A percentile compares a stretch with the other conserved stretches of the same genome.
Conservation (phyloP, 1,140 invertebrate genomes). For the Globodera rostochiensis region DNA sequence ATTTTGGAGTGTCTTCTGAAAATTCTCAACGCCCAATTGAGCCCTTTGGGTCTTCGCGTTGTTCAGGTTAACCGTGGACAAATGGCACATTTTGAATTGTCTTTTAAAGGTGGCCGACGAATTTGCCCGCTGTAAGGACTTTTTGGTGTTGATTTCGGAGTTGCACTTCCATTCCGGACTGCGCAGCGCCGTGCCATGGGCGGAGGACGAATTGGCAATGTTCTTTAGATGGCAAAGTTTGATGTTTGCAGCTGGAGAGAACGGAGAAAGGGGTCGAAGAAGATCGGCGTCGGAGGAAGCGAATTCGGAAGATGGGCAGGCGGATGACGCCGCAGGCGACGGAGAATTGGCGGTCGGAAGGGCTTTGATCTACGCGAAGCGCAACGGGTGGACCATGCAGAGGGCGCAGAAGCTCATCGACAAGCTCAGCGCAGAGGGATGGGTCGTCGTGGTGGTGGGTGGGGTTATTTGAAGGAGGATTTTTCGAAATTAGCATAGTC, state of each 20-base stretch:
- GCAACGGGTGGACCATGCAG: conserved; percentile 17
- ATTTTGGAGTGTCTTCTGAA: conserved; percentile 10
- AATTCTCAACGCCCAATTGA: conserved; percentile 22
- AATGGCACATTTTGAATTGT: background rate
- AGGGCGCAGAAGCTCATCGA: conserved; percentile 19
- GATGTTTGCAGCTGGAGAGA: conserved; percentile 14
- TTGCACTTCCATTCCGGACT: conserved; percentile 5
- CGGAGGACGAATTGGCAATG: conserved; percentile 28
- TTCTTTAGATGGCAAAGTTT: conserved; percentile 29
- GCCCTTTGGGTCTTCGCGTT: conserved; percentile 17
- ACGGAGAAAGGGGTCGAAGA: background rate
- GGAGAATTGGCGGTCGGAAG: conserved; percentile 13
- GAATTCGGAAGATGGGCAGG: background rate
- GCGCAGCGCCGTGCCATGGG: background rate
- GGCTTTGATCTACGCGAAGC: conserved; percentile 7
- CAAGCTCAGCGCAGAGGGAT: conserved; percentile 11
- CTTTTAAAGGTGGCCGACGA: conserved; percentile 18
- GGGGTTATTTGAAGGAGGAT: too few relatives aligned
- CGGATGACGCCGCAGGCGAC: background rate
- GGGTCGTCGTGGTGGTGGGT: conserved; percentile 8
- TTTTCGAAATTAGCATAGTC: too few relatives aligned
- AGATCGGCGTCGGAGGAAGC: background rate
- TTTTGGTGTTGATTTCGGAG: conserved; percentile 25
- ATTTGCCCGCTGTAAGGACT: conserved; percentile 24
- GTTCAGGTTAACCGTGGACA: background rate